Conservation (phyloP, 2,113 vertebrate genomes). For the Tupaia tana region DNA sequence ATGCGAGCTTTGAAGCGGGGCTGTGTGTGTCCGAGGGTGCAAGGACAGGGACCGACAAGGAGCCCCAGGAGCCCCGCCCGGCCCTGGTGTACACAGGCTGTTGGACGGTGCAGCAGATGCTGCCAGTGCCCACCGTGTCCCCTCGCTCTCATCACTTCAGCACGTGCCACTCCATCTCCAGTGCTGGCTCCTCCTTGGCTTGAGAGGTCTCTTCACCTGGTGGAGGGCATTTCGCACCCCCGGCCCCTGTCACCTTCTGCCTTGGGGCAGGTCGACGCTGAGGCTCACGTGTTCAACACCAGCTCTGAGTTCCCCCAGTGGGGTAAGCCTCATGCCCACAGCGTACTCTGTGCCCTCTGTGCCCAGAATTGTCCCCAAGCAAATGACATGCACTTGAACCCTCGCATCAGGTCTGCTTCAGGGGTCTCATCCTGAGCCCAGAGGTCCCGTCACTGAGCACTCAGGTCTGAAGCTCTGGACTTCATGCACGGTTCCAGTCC, state of each 20-base stretch:
- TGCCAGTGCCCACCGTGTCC: accelerated
- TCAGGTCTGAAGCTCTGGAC: accelerated
- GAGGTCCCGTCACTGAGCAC: accelerated
- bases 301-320: background rate
- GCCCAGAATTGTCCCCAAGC: background rate
- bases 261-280: accelerated
- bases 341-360: accelerated
- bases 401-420: background rate
- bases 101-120: accelerated
- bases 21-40: background rate
- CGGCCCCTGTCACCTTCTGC: accelerated
- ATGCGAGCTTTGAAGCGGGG: background rate
- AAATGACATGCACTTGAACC: accelerated
- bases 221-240: too few relatives aligned
- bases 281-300: background rate
- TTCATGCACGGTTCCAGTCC: background rate
- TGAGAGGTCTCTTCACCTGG: background rate
- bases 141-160: background rate
- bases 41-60: background rate
- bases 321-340: accelerated
- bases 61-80: background rate
- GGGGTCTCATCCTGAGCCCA: background rate
- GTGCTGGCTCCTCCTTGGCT: background rate
- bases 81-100: background rate
- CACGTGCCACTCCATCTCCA: accelerated